Conservation (phyloP, 2,113 vertebrate genomes). For the Sceloporus undulatus region DNA sequence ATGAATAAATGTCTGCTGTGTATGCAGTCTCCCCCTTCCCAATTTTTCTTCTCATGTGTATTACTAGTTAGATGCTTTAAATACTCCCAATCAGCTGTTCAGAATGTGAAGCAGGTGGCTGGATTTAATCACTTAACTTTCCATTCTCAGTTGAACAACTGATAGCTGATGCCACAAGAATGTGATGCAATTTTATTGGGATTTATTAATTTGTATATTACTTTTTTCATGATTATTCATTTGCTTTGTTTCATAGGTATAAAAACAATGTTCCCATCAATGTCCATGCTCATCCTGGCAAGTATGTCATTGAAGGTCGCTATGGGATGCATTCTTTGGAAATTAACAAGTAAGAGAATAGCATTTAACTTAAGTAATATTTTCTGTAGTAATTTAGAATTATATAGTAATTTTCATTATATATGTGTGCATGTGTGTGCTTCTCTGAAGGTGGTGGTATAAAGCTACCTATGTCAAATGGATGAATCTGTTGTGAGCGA, state of each 20-base stretch:
- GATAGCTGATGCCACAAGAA: neutral
- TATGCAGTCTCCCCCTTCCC: neutral
- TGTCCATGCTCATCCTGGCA: constrained; percentile 85
- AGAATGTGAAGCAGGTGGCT: neutral
- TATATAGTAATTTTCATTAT: neutral
- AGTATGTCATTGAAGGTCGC: constrained; percentile 89
- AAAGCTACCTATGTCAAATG: constrained; percentile 15
- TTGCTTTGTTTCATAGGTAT: constrained; percentile 84
- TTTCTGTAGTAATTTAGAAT: constrained; percentile 7
- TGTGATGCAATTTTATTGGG: neutral
- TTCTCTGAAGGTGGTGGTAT: neutral
- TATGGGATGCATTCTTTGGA: constrained; percentile 96
- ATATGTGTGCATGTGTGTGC: neutral
- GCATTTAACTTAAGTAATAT: neutral
- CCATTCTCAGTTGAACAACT: neutral
- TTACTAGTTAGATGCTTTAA: neutral
- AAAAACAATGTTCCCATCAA: constrained; percentile 98
- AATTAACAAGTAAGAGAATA: constrained; percentile 86
- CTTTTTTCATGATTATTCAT: constrained; percentile 32
- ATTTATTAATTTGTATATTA: neutral
- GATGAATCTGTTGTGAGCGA: constrained; percentile 8
- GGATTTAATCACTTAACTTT: neutral
- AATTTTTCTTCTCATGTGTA: neutral
- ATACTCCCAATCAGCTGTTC: neutral
- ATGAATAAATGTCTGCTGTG: neutral